These are phyloP conservation scores for Anoplophora glabripennis DNA, from an alignment of 1,140 invertebrate genomes.

Conservation along the genomic window DNA sequence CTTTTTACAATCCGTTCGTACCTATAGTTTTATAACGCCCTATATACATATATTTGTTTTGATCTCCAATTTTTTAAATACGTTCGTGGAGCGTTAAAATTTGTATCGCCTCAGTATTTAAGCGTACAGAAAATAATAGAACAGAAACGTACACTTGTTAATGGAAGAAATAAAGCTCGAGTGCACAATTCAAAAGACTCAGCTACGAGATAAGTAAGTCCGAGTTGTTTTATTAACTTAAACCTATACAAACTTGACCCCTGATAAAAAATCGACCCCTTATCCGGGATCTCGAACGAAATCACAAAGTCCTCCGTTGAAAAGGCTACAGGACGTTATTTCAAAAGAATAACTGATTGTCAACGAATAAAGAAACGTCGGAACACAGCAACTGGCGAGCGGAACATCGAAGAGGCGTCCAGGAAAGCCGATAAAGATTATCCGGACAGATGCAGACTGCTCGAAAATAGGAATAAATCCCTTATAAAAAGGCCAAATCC, in stretches of 20 bases:
- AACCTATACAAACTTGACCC: constrained; percentile 12
- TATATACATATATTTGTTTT: too few relatives aligned
- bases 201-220: too few relatives aligned
- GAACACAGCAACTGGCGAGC: constrained; percentile 18
- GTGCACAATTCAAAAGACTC: too few relatives aligned
- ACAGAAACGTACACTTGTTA: too few relatives aligned
- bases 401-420: constrained; percentile 15
- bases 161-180: too few relatives aligned
- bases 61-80: too few relatives aligned
- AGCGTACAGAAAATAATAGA: too few relatives aligned
- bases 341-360: constrained; percentile 44
- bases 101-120: too few relatives aligned
- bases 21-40: too few relatives aligned
- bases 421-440: not conserved
- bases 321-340: constrained; percentile 42
- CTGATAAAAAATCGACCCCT: constrained; percentile 24
- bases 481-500: constrained; percentile 45
- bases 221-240: too few relatives aligned
- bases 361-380: constrained; percentile 36
- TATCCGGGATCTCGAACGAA: constrained; percentile 39
- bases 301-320: constrained; percentile 40
- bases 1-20: too few relatives aligned
- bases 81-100: too few relatives aligned
- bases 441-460: not conserved
- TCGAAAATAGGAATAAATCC: constrained; percentile 39